A percentile compares a stretch with the other conserved stretches of the same genome.
phyloP scores from a whole-genome alignment of 1,140 invertebrate species.

The Caenorhabditis inopinata region DNA sequence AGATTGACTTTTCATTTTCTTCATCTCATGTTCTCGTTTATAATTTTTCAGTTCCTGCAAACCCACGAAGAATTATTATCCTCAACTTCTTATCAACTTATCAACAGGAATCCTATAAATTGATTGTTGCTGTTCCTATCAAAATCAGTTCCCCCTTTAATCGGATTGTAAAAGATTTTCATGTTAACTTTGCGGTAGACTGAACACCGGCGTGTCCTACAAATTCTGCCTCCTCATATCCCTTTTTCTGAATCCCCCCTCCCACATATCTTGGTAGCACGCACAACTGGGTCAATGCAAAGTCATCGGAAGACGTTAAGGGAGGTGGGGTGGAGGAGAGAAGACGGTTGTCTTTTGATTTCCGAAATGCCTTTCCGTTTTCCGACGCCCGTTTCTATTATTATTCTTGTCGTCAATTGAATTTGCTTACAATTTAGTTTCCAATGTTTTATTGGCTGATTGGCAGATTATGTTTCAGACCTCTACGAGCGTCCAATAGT shows the following conservation, averaged over 20 bases:
- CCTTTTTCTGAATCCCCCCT: not conserved
- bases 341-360: not conserved
- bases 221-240: not conserved
- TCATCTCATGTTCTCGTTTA: no score
- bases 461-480: no score
- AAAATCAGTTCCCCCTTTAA: not conserved
- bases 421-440: no score
- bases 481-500: no score
- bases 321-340: not conserved
- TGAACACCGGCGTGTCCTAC: constrained; percentile 11
- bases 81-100: not conserved
- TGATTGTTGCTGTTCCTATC: not conserved
- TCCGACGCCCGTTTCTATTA: not conserved
- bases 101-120: not conserved
- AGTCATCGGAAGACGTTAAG: not conserved
- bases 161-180: not conserved
- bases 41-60: no score
- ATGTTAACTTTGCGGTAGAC: constrained; percentile 23
- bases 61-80: no score
- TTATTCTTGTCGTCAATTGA: no score
- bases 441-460: no score
- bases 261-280: constrained; percentile 5
- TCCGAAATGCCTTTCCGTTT: not conserved
- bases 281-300: constrained; percentile 31
- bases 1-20: no score